A percentile compares a stretch with the other conserved stretches of the same genome.
These are phyloP conservation scores for Oxycera nigricornis DNA, from an alignment of 2,888 invertebrate genomes.

Conservation along the genomic window DNA sequence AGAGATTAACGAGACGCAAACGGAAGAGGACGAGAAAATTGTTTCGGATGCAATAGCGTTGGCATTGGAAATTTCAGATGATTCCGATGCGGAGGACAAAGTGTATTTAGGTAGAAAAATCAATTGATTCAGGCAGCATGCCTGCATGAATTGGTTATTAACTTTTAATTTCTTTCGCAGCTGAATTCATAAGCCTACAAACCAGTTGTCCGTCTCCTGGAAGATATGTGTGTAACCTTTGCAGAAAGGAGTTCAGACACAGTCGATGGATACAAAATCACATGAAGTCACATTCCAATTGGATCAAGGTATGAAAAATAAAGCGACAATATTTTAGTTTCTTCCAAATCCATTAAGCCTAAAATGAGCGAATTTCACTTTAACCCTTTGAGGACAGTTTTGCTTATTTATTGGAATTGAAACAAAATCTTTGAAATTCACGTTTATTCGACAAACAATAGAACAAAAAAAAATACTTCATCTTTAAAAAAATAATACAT, in stretches of 20 bases:
- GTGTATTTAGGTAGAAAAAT: conserved; percentile 46
- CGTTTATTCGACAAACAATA: no score
- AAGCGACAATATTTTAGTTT: no score
- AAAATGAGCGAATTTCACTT: no score
- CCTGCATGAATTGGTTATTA: no score
- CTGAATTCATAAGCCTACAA: conserved; percentile 62
- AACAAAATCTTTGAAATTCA: no score
- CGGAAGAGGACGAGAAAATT: conserved; percentile 40
- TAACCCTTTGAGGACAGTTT: no score
- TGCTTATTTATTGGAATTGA: neutral
- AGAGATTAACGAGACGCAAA: conserved; percentile 52
- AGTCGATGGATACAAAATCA: conserved; percentile 69
- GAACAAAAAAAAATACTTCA: no score
- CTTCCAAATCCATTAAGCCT: no score
- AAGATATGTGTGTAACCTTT: conserved; percentile 69
- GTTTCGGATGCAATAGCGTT: conserved; percentile 47
- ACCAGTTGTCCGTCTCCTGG: conserved; percentile 67
- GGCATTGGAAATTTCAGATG: conserved; percentile 49
- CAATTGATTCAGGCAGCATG: neutral
- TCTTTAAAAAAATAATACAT: no score
- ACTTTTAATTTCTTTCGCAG: conserved; percentile 47
- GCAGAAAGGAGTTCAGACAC: conserved; percentile 70
- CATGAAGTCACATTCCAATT: conserved; percentile 70
- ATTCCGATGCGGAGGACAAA: conserved; percentile 50
- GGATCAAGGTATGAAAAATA: conserved; percentile 66